Conservation (phyloP, 2,797 vertebrate genomes). For the Tarsius wallacei region DNA sequence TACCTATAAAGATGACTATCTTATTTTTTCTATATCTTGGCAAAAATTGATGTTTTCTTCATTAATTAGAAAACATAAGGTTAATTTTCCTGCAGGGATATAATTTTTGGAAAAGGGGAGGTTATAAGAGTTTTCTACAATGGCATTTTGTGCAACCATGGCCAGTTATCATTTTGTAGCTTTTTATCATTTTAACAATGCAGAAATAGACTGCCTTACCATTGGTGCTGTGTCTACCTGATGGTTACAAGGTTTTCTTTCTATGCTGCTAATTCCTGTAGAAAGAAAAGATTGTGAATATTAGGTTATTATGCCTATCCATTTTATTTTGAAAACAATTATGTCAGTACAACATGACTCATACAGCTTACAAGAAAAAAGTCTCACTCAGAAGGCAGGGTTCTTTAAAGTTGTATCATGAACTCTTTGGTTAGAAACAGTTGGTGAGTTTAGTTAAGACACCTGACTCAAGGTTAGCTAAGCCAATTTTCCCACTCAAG, state of each 20-base stretch:
- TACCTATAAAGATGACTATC: slow-evolving; percentile 33
- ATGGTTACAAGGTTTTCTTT: slow-evolving; percentile 92
- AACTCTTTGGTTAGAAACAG: slow-evolving; percentile 88
- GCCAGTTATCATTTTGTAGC: slow-evolving; percentile 82
- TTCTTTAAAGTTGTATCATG: slow-evolving; percentile 84
- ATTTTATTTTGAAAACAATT: slow-evolving; percentile 90
- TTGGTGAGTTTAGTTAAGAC: slow-evolving; percentile 88
- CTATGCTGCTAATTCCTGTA: slow-evolving; percentile 94
- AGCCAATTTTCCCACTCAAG: slow-evolving; percentile 89
- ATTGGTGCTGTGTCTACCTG: slow-evolving; percentile 90
- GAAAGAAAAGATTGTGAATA: slow-evolving; percentile 89
- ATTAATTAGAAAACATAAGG: slow-evolving; percentile 49
- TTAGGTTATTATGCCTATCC: slow-evolving; percentile 88
- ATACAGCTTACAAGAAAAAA: slow-evolving; percentile 87
- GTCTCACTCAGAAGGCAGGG: slow-evolving; percentile 72
- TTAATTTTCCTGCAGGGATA: slow-evolving; percentile 80
- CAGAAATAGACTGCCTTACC: slow-evolving; percentile 91
- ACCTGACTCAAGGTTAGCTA: slow-evolving; percentile 87
- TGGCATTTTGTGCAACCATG: slow-evolving; percentile 69
- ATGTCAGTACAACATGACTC: slow-evolving; percentile 84
- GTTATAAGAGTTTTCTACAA: slow-evolving; percentile 59
- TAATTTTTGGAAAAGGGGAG: slow-evolving; percentile 79
- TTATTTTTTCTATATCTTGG: slow-evolving; percentile 44
- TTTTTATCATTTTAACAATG: slow-evolving; percentile 84
- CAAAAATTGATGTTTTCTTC: slow-evolving; percentile 46